These are phyloP conservation scores for Zele albiditarsus DNA, from an alignment of 2,888 invertebrate species.

Conservation along the genomic window DNA sequence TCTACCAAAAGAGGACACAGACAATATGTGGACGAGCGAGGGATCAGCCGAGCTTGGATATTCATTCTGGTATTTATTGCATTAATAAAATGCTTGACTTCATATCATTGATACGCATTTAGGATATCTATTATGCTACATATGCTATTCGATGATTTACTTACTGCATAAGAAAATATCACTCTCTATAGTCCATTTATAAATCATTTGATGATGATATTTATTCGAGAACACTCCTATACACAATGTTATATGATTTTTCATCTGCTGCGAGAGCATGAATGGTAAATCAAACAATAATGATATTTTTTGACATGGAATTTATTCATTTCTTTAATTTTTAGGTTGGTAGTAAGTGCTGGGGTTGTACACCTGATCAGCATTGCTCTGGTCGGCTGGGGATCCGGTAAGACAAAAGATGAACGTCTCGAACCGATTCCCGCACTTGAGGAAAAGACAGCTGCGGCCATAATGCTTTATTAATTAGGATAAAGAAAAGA, in stretches of 20 bases:
- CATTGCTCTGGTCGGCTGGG: slow-evolving; percentile 82
- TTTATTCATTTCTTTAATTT: slow-evolving; percentile 44
- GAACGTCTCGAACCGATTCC: slow-evolving; percentile 77
- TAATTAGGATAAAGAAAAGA: slow-evolving; percentile 61
- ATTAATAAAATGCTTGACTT: background rate
- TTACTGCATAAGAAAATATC: too few species aligned
- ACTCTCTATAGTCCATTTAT: too few species aligned
- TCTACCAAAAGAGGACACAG: slow-evolving; percentile 84
- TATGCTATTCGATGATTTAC: too few species aligned
- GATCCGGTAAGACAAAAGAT: slow-evolving; percentile 80
- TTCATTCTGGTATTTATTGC: slow-evolving; percentile 83
- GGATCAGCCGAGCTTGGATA: slow-evolving; percentile 87
- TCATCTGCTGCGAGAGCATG: too few species aligned
- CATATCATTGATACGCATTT: background rate
- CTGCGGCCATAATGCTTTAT: slow-evolving; percentile 90
- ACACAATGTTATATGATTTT: too few species aligned
- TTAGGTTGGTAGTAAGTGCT: slow-evolving; percentile 84
- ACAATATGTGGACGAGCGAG: slow-evolving; percentile 88
- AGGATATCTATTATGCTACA: too few species aligned
- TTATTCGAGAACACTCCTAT: too few species aligned
- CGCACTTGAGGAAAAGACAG: slow-evolving; percentile 84
- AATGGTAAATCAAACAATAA: too few species aligned
- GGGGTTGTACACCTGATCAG: slow-evolving; percentile 82
- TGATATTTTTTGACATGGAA: slow-evolving; percentile 18
- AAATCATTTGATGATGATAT: too few species aligned